A percentile compares a stretch with the other conserved stretches of the same genome.
Conservation (phyloP, 1,140 invertebrate genomes). For the Callitettix versicolor region DNA sequence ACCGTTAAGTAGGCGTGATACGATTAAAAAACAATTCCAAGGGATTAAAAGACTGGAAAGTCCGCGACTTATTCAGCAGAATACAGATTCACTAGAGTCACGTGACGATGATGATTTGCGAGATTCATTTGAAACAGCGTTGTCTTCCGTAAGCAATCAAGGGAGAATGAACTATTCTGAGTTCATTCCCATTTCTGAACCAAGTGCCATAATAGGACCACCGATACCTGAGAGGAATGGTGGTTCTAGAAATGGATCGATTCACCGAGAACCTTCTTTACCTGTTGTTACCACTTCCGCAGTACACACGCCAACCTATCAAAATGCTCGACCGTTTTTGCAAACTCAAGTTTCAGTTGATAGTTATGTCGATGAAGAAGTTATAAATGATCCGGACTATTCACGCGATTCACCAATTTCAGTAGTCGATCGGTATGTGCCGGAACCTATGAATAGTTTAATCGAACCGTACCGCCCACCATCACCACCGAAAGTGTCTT, state of each 20-base stretch:
- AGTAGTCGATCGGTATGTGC: constrained; percentile 33
- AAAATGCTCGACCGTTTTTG: constrained; percentile 15
- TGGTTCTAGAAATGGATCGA: background rate
- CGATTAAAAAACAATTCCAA: constrained; percentile 21
- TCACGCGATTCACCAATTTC: constrained; percentile 28
- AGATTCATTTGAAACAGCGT: constrained; percentile 47
- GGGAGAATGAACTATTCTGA: constrained; percentile 7
- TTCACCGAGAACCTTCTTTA: constrained; percentile 1
- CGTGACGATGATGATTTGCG: constrained; percentile 43
- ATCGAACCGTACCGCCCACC: constrained; percentile 32
- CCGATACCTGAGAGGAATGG: background rate
- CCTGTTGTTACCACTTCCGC: constrained; percentile 8
- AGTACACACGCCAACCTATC: constrained; percentile 2
- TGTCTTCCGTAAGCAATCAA: constrained; percentile 39
- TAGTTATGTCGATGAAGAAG: constrained; percentile 34
- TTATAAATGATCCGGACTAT: constrained; percentile 17
- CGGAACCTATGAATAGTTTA: constrained; percentile 24
- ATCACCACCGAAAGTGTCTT: constrained; percentile 9
- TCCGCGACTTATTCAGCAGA: constrained; percentile 31
- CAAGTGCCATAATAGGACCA: background rate
- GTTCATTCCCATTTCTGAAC: constrained; percentile 3
- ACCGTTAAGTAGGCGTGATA: constrained; percentile 20
- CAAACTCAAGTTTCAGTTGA: constrained; percentile 33
- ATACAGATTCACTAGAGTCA: constrained; percentile 44
- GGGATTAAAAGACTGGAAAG: constrained; percentile 17